Evolutionary conservation across 2,113 vertebrate genomes (phyloP).

Genomic region (Perca fluviatilis): DNA sequence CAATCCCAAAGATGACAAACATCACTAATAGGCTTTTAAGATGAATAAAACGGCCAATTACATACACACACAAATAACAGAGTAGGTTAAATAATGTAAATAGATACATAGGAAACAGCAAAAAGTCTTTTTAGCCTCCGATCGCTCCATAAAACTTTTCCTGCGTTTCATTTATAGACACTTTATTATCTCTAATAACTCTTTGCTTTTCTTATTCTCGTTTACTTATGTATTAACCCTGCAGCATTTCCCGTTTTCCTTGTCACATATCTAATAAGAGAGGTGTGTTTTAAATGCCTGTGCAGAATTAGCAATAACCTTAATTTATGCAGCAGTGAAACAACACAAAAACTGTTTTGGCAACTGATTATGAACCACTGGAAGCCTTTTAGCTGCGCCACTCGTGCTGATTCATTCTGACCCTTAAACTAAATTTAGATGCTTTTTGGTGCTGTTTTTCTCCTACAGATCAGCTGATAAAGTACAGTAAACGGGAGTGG

Average conservation of each 20-base stretch:
- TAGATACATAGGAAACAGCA: neutral
- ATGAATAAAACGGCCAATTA: conserved; percentile 34
- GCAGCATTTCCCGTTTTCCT: neutral
- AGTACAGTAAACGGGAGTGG: neutral
- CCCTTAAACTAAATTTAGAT: neutral
- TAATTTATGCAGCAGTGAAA: neutral
- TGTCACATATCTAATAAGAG: neutral
- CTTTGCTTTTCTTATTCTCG: neutral
- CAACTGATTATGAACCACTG: neutral
- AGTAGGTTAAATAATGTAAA: neutral
- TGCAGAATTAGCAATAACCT: neutral
- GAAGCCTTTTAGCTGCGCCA: conserved; percentile 2
- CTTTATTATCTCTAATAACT: neutral
- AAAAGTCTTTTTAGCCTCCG: neutral
- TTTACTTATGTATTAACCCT: neutral
- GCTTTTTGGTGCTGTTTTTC: neutral
- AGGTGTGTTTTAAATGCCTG: neutral
- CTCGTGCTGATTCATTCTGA: neutral
- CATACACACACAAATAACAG: neutral
- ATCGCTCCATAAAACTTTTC: neutral
- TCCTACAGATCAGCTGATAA: conserved; percentile 1
- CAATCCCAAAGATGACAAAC: conserved; percentile 21
- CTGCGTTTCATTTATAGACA: neutral
- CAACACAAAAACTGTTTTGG: conserved; percentile 3
- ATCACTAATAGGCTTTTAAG: conserved; percentile 6